Evolutionary conservation across 2,888 invertebrate genomes (phyloP).

Genomic region (Himalopsyche tibetana): DNA sequence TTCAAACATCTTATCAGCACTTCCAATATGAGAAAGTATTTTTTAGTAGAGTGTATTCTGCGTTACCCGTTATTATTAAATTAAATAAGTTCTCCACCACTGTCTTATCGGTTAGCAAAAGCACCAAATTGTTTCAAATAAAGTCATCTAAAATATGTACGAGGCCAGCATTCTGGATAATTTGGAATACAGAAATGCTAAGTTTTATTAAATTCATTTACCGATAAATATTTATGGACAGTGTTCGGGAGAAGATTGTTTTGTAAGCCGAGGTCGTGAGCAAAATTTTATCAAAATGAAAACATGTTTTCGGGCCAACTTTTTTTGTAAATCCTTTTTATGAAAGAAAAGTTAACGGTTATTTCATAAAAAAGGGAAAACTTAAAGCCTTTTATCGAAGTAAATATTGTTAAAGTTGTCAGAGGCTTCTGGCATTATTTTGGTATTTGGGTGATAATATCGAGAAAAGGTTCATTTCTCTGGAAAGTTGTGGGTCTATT

Average conservation of each 20-base stretch:
- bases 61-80: not conserved
- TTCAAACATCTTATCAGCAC: no score
- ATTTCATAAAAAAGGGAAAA: constrained; percentile 41
- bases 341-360: constrained; percentile 27
- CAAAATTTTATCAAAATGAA: constrained; percentile 33
- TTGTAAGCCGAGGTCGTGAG: constrained; percentile 30
- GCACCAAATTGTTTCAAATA: constrained; percentile 43
- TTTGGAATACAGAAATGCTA: constrained; percentile 31
- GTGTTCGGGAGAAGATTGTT: constrained; percentile 2
- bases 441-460: constrained; percentile 41
- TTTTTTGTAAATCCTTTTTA: not conserved
- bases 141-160: constrained; percentile 27
- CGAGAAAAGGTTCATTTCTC: constrained; percentile 9
- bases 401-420: constrained; percentile 41
- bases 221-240: constrained; percentile 34
- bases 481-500: constrained; percentile 13
- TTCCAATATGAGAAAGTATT: no score
- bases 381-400: constrained; percentile 40
- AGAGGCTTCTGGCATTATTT: not conserved
- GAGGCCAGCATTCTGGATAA: not conserved
- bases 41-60: no score
- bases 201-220: constrained; percentile 34
- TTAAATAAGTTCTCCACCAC: not conserved
- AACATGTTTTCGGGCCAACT: not conserved
- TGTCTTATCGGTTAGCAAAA: not conserved